These are phyloP conservation scores for Matsumyia berberina DNA, from an alignment of 2,888 invertebrate genomes.

Conservation along the genomic window DNA sequence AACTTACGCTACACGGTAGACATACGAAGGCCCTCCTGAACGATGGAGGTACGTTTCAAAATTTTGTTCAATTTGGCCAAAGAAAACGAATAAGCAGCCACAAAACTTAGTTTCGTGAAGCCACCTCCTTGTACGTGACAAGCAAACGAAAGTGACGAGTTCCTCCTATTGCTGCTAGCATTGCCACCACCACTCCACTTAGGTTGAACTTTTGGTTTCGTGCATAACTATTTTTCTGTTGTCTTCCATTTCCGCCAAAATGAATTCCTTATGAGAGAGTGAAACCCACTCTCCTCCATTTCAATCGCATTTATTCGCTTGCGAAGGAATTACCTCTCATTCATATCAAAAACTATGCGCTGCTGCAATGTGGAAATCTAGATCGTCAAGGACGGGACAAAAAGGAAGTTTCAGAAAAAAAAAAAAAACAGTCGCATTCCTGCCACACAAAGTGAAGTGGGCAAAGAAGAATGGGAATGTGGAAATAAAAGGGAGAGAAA, in stretches of 20 bases:
- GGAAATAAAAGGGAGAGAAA: slow-evolving; percentile 21
- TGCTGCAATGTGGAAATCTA: slow-evolving; percentile 48
- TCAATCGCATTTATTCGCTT: slow-evolving; percentile 21
- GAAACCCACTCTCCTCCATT: slow-evolving; percentile 7
- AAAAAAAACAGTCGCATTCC: slow-evolving; percentile 32
- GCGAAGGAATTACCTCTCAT: slow-evolving; percentile 30
- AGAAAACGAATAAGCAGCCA: slow-evolving; percentile 34
- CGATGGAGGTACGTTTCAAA: slow-evolving; percentile 38
- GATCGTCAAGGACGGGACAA: slow-evolving; percentile 73
- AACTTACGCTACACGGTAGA: slow-evolving; percentile 22
- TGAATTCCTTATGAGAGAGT: slow-evolving; percentile 35
- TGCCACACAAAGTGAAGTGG: slow-evolving; percentile 28
- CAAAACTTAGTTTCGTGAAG: neutral
- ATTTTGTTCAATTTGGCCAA: slow-evolving; percentile 44
- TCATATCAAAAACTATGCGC: slow-evolving; percentile 36
- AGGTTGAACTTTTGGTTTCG: slow-evolving; percentile 7
- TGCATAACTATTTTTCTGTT: slow-evolving; percentile 2
- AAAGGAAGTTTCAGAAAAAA: slow-evolving; percentile 48
- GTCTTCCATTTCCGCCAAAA: slow-evolving; percentile 53
- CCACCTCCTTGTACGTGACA: slow-evolving; percentile 41
- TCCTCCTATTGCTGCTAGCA: neutral
- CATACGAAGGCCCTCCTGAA: neutral
- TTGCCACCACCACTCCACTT: neutral
- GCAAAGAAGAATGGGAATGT: slow-evolving; percentile 46
- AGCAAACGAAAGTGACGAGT: slow-evolving; percentile 35